Percentiles rank a stretch among this genome's conserved stretches.
Evolutionary conservation across 2,113 vertebrate genomes (phyloP).

Genomic region (Polyodon spathula): DNA sequence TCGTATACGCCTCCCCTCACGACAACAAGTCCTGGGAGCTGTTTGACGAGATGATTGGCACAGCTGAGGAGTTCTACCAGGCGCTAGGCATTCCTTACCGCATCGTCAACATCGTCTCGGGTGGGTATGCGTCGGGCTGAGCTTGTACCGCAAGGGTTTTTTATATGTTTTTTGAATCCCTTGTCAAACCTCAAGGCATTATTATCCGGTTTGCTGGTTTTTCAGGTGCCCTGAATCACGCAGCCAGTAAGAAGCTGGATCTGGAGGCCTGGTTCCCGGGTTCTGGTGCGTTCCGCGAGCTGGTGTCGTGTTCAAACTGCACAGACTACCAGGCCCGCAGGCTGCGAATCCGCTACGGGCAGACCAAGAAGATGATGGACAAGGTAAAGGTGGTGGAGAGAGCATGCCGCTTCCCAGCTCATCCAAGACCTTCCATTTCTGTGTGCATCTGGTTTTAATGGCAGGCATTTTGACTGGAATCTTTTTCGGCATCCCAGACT

Average conservation of each 20-base stretch:
- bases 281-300: conserved; percentile 81
- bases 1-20: conserved; percentile 84
- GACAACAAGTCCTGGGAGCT: conserved; percentile 93
- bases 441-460: too few relatives aligned
- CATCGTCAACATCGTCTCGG: conserved; percentile 93
- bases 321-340: conserved; percentile 91
- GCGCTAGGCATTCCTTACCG: conserved; percentile 85
- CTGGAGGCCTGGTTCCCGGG: conserved; percentile 95
- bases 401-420: too few relatives aligned
- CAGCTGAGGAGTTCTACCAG: conserved; percentile 86
- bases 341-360: conserved; percentile 87
- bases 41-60: conserved; percentile 95
- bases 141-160: too few relatives aligned
- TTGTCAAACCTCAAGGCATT: not conserved
- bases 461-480: too few relatives aligned
- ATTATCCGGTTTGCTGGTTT: conserved; percentile 1
- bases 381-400: conserved; percentile 61
- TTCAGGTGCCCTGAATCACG: conserved; percentile 83
- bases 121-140: too few relatives aligned
- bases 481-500: too few relatives aligned
- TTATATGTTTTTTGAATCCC: too few relatives aligned
- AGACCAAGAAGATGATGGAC: conserved; percentile 99
- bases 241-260: conserved; percentile 94
- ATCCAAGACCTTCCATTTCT: too few relatives aligned
- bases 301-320: conserved; percentile 97